These are phyloP conservation scores for Catharus bicknelli DNA, from an alignment of 2,113 vertebrate species.

Conservation along the genomic window DNA sequence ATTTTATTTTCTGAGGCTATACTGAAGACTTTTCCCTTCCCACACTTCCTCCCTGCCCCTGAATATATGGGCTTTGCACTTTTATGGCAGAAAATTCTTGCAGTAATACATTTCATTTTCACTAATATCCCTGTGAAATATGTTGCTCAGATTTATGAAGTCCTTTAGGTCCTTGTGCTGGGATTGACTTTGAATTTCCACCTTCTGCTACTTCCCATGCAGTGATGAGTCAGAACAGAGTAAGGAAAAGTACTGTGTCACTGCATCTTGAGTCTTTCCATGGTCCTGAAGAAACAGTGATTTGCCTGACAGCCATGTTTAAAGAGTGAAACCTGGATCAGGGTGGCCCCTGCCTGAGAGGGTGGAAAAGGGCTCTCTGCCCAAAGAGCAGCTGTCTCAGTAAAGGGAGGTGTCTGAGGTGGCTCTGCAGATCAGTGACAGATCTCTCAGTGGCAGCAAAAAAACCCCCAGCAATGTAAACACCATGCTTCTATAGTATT, in stretches of 20 bases:
- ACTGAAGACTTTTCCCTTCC: background rate
- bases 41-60: accelerated
- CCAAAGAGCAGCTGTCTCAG: background rate
- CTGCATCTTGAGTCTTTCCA: background rate
- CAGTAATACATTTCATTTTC: background rate
- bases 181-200: background rate
- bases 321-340: background rate
- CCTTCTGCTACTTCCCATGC: background rate
- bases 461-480: background rate
- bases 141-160: background rate
- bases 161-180: background rate
- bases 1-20: background rate
- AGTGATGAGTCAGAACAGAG: background rate
- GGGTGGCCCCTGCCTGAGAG: background rate
- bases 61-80: background rate
- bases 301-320: background rate
- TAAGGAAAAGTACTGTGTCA: background rate
- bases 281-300: accelerated
- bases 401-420: background rate
- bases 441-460: background rate
- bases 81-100: background rate
- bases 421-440: background rate
- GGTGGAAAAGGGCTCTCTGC: background rate
- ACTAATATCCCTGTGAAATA: background rate
- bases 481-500: background rate